Percentiles rank a stretch among this genome's conserved stretches.
These are phyloP conservation scores for Myripristis jacobus DNA, from an alignment of 2,797 vertebrate species.

Conservation along the genomic window DNA sequence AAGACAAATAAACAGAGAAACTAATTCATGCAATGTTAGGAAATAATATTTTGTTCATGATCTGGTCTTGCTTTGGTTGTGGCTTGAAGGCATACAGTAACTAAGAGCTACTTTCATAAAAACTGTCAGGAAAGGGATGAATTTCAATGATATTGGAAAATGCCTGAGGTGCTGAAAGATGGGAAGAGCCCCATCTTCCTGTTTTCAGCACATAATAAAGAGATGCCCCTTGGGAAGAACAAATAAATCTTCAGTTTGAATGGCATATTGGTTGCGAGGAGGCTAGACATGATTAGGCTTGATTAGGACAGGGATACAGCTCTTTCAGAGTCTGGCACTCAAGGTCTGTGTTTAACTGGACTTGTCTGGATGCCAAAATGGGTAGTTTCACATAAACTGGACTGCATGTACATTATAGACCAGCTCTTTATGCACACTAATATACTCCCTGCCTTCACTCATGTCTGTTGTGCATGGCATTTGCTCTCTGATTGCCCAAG, in stretches of 20 bases:
- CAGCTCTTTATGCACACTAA: neutral
- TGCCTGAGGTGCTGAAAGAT: neutral
- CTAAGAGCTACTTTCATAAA: neutral
- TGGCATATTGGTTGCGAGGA: neutral
- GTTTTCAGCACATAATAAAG: neutral
- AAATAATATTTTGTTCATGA: neutral
- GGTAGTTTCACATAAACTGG: neutral
- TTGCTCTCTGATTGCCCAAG: constrained; percentile 58
- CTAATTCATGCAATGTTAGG: no score
- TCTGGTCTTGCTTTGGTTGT: neutral
- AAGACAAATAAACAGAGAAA: no score
- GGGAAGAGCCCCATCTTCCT: neutral
- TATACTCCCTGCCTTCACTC: constrained; percentile 29
- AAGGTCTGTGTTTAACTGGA: neutral
- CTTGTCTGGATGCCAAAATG: neutral
- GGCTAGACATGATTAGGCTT: no score
- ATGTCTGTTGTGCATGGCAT: constrained; percentile 43
- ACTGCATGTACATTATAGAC: neutral
- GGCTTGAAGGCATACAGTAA: neutral
- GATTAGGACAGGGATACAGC: neutral
- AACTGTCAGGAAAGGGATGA: neutral
- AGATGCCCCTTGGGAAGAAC: neutral
- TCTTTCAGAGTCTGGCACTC: no score
- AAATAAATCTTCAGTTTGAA: neutral
- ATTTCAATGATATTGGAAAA: neutral